Evolutionary conservation across 2,888 invertebrate species (phyloP).

Genomic region (Coenonympha glycerion): DNA sequence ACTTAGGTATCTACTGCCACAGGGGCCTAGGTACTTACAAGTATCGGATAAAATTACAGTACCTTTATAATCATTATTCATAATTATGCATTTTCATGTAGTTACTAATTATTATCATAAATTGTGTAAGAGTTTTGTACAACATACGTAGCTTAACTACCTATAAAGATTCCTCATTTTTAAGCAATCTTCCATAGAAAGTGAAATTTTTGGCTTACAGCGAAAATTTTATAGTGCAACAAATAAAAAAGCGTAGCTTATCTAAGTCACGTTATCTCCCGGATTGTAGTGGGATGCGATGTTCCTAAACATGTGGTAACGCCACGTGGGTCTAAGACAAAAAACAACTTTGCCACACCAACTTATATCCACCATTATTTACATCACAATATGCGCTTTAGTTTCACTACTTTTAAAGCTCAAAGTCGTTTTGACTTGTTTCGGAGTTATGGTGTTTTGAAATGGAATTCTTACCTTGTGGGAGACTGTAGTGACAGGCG

Average conservation of each 20-base stretch:
- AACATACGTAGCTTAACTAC: no score
- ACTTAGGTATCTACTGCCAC: no score
- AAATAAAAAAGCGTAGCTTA: constrained; percentile 24
- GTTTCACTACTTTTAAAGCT: rapidly evolving
- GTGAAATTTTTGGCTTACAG: no score
- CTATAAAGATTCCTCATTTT: no score
- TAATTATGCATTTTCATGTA: no score
- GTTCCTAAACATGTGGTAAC: constrained; percentile 61
- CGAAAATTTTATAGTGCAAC: no score
- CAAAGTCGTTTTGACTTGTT: constrained; percentile 7
- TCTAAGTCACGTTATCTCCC: constrained; percentile 57
- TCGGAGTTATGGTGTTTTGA: constrained; percentile 18
- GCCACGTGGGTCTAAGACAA: constrained; percentile 66
- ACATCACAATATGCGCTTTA: constrained; percentile 24
- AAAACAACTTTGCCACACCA: constrained; percentile 30
- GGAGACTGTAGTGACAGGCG: constrained; percentile 63
- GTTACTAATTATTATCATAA: no score
- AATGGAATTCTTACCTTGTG: constrained; percentile 56
- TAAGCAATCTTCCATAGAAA: no score
- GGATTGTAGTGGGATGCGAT: constrained; percentile 57
- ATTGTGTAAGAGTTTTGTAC: no score
- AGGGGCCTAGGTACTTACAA: no score
- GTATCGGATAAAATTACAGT: no score
- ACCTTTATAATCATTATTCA: no score
- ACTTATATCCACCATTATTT: constrained; percentile 22